These are phyloP conservation scores for Oncorhynchus clarkii DNA, from an alignment of 2,113 vertebrate genomes.

Conservation along the genomic window DNA sequence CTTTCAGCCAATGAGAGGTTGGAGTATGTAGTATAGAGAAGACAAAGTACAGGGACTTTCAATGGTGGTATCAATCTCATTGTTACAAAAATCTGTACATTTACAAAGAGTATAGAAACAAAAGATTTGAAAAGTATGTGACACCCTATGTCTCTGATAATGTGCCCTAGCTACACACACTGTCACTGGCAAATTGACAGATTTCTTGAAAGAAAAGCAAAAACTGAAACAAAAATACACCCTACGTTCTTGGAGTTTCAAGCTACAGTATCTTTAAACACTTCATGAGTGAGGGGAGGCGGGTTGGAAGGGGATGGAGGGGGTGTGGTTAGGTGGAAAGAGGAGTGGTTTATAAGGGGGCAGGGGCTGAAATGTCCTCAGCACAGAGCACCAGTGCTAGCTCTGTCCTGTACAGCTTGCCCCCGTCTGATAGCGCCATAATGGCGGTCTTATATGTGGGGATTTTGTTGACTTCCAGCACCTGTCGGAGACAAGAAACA, in stretches of 20 bases:
- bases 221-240: conserved; percentile 80
- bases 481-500: conserved; percentile 66
- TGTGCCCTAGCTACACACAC: conserved; percentile 65
- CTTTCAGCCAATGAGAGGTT: background rate
- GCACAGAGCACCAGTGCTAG: conserved; percentile 84
- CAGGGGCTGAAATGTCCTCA: conserved; percentile 79
- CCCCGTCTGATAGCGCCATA: conserved; percentile 90
- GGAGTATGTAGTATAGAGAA: conserved; percentile 59
- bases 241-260: conserved; percentile 76
- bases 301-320: conserved; percentile 13
- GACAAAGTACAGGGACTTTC: conserved; percentile 69
- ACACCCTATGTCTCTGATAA: conserved; percentile 71
- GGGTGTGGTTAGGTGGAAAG: conserved; percentile 13
- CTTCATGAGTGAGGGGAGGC: conserved; percentile 65
- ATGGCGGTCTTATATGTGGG: conserved; percentile 85
- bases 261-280: conserved; percentile 75
- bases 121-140: conserved; percentile 79
- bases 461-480: conserved; percentile 83
- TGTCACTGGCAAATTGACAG: conserved; percentile 70
- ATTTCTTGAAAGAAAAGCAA: conserved; percentile 41
- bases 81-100: conserved; percentile 90
- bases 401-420: conserved; percentile 87
- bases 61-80: conserved; percentile 68
- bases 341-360: conserved; percentile 5
- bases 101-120: conserved; percentile 91